Percentiles rank a stretch among this genome's conserved stretches.
Evolutionary conservation across 2,797 vertebrate species (phyloP).

Genomic region (Sebastes vulpes): DNA sequence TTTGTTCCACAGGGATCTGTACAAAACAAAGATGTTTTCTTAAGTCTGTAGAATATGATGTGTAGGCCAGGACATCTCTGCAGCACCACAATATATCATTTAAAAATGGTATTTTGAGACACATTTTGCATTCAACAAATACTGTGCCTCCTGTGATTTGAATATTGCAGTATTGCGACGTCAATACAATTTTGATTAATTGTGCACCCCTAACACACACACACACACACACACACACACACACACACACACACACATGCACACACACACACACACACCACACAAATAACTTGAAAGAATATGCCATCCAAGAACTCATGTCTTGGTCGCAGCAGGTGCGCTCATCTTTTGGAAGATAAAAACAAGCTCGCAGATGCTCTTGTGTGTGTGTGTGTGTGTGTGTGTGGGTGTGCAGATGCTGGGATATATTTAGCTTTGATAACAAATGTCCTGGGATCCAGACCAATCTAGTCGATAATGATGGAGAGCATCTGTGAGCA

Average conservation of each 20-base stretch:
- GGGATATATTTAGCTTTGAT: slow-evolving; percentile 63
- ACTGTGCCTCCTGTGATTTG: too few species aligned
- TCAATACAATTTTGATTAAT: too few species aligned
- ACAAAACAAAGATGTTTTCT: too few species aligned
- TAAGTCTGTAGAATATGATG: too few species aligned
- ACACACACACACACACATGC: not conserved
- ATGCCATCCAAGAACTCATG: not conserved
- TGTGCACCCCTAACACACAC: not conserved
- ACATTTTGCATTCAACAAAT: too few species aligned
- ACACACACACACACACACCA: not conserved
- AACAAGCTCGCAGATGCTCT: slow-evolving; percentile 14
- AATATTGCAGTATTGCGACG: too few species aligned
- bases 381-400: not conserved
- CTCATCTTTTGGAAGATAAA: slow-evolving; percentile 21
- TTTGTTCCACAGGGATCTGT: too few species aligned
- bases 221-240: not conserved
- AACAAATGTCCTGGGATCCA: slow-evolving; percentile 65
- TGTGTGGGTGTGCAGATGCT: slow-evolving; percentile 44
- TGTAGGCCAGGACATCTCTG: too few species aligned
- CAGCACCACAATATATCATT: too few species aligned
- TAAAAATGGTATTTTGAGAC: too few species aligned
- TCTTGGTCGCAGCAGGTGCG: slow-evolving; percentile 33
- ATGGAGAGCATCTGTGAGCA: slow-evolving; percentile 66
- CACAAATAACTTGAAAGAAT: not conserved
- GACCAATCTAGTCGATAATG: slow-evolving; percentile 68